Base-by-base conservation (phyloP, 2,797 vertebrate genomes). In the Orestias chungarensis region DNA sequence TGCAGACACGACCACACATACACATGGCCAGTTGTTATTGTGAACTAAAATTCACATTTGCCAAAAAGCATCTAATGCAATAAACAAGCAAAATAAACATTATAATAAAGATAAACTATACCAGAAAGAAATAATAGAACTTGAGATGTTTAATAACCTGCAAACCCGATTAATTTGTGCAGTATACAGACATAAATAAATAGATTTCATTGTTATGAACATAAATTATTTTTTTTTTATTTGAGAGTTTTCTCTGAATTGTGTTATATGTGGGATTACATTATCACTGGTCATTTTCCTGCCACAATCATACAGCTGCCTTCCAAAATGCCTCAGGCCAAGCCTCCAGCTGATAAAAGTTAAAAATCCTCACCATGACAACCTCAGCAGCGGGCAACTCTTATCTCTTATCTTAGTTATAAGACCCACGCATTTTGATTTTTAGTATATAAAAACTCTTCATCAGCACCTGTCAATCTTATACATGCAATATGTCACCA, bases 301-400 rank as follows among this genome's bases (percentile, higher is more conserved):
- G 79, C 86, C 73, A 79, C 8, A 17, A 73, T 81, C 79, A 70
- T 75, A 68, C 82, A 71, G 81, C 79, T 82, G 69, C 83, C 77
- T 64, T 74, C 75, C 46, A 74, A 82, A 57, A 78, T 0, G 84
- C 91, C 86, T 76, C 67, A n/a, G 89, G 89, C 81, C 80, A 73
- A 68, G 84, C 90, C 91, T 88, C 74, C 64, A 85, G 88, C 86
- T 80, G 78, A 84, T 82, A 75, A 82, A 73, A 86, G 81, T 86
- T 85, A 75, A 85, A 88, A 89, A 86, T 75, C 74, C 71, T 86
- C 82, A 79, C 76, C 80, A 85, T 88, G 87, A 86, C 90, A 89
- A 83, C 81, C 25, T 31, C 72, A 76, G 87, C 76, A 70, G 72
- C 4, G 31, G 49, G 71, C 64, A 66, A 55, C 79, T 74, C 52